Percentiles rank a stretch among this genome's conserved stretches.
Evolutionary conservation across 2,797 vertebrate species (phyloP).

Genomic region (Crenichthys baileyi): DNA sequence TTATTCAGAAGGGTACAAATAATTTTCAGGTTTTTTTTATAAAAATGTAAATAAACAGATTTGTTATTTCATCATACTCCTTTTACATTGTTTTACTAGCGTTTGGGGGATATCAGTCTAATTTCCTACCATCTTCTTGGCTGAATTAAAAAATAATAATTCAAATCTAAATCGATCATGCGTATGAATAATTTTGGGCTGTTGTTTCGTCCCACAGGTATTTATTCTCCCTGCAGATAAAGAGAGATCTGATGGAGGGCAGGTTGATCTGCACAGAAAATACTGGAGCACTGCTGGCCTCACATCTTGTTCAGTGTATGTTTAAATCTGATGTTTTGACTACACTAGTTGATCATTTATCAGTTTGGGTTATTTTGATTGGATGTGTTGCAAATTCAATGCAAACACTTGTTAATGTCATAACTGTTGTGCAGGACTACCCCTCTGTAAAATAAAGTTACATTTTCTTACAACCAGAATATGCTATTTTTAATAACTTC

Average conservation of each 20-base stretch:
- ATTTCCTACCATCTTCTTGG: neutral
- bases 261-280: constrained; percentile 88
- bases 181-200: neutral
- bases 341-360: neutral
- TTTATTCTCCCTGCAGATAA: constrained; percentile 95
- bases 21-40: neutral
- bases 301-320: constrained; percentile 94
- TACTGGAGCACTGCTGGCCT: constrained; percentile 89
- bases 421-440: neutral
- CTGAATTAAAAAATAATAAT: neutral
- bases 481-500: no score
- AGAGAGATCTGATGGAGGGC: constrained; percentile 91
- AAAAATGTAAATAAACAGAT: neutral
- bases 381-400: neutral
- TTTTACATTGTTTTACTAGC: neutral
- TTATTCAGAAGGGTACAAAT: neutral
- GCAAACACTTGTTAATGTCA: neutral
- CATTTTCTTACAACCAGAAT: no score
- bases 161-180: neutral
- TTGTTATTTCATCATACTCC: no score
- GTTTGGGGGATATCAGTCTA: neutral
- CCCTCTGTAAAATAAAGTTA: no score
- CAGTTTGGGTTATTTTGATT: neutral
- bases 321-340: neutral
- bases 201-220: constrained; percentile 81